phyloP scores from a whole-genome alignment of 2,113 vertebrate genomes.

The Gopherus flavomarginatus region DNA sequence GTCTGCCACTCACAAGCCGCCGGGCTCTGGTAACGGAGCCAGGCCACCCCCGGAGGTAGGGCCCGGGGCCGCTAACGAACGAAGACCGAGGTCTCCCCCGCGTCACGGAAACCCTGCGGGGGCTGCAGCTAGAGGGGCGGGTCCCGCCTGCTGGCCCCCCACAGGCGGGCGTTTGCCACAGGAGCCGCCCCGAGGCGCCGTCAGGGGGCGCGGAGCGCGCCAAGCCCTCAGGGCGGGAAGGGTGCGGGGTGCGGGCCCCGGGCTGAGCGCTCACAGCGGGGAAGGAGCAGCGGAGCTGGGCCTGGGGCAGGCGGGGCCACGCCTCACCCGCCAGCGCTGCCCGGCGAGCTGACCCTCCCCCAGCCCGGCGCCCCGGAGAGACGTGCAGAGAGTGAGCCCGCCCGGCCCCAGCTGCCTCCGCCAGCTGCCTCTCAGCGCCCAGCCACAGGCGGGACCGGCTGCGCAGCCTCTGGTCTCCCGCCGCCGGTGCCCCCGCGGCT shows the following conservation, averaged over 20 bases:
- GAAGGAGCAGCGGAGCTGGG: too few relatives aligned
- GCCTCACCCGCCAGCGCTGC: too few relatives aligned
- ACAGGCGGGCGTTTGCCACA: background rate
- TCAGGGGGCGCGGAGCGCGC: background rate
- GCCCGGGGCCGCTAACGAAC: too few relatives aligned
- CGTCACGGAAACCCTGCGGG: background rate
- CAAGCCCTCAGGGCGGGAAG: background rate
- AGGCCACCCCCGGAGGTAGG: too few relatives aligned
- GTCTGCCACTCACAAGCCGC: too few relatives aligned
- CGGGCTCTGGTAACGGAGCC: too few relatives aligned
- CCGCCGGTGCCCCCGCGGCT: too few relatives aligned
- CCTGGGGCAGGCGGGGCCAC: too few relatives aligned
- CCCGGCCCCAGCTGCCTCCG: too few relatives aligned
- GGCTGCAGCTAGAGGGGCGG: background rate
- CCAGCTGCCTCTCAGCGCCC: background rate
- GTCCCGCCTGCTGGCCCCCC: background rate
- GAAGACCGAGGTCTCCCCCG: background rate
- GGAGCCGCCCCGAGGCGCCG: too few relatives aligned
- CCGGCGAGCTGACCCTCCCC: too few relatives aligned
- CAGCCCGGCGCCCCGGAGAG: background rate
- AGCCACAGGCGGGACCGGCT: background rate
- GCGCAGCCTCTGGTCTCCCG: background rate
- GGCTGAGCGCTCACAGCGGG: too few relatives aligned
- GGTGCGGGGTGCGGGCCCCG: background rate
- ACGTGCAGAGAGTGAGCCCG: background rate